Evolutionary conservation across 92 coral and sea anemone genomes (phyloP).

Genomic region (Epizoanthus scotinus): DNA sequence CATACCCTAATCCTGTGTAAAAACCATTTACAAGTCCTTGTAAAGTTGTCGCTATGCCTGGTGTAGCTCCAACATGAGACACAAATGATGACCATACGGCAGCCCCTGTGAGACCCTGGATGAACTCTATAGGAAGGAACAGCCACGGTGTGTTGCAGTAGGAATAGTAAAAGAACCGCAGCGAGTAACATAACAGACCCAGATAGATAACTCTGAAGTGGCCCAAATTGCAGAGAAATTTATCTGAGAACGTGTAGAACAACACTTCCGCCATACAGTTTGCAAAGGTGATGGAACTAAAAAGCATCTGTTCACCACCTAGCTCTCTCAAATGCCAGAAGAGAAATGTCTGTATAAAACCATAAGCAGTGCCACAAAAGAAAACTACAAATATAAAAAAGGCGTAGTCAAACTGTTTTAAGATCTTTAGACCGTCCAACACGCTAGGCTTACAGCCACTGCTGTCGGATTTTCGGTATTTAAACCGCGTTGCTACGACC

Average conservation of each 20-base stretch:
- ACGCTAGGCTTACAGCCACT: conserved; percentile 66
- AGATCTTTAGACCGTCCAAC: conserved; percentile 61
- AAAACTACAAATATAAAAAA: conserved; percentile 89
- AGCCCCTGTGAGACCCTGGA: conserved; percentile 95
- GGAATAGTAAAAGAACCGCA: conserved; percentile 94
- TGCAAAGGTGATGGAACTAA: conserved; percentile 78
- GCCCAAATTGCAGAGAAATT: conserved; percentile 81
- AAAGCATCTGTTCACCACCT: conserved; percentile 90
- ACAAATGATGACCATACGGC: conserved; percentile 98
- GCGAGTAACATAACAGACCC: conserved; percentile 89
- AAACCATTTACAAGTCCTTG: conserved; percentile 96
- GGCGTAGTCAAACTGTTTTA: conserved; percentile 76
- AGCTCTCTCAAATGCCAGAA: conserved; percentile 97
- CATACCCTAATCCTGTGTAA: conserved; percentile 95
- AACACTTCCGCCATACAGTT: conserved; percentile 92
- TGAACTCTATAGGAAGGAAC: conserved; percentile 90
- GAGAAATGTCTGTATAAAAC: conserved; percentile 95
- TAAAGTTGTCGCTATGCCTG: conserved; percentile 85
- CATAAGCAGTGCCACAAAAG: conserved; percentile 94
- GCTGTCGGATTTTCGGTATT: conserved; percentile 63
- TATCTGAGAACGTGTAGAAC: conserved; percentile 77
- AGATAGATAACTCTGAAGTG: conserved; percentile 85
- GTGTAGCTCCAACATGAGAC: conserved; percentile 88
- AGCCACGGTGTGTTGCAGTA: conserved; percentile 93
- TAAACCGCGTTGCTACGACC: conserved; percentile 86